These are phyloP conservation scores for Thymelicus sylvestris DNA, from an alignment of 2,888 invertebrate species.

Conservation along the genomic window DNA sequence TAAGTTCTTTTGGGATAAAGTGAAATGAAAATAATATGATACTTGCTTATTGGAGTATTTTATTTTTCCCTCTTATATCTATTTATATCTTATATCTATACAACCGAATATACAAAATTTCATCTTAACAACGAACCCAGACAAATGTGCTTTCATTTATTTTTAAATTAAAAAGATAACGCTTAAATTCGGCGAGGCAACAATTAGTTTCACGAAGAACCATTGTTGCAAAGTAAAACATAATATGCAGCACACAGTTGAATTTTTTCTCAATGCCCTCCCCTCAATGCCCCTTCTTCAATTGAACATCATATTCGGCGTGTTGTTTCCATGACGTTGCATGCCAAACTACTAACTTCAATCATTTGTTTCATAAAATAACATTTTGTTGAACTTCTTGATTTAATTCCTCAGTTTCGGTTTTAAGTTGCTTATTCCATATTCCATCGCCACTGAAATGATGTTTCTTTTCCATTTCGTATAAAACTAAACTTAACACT, in stretches of 20 bases:
- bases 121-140: too few relatives aligned
- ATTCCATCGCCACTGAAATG: conserved; percentile 91
- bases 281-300: too few relatives aligned
- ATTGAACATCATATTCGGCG: too few relatives aligned
- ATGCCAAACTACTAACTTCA: neutral
- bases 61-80: conserved; percentile 47
- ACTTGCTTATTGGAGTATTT: conserved; percentile 69
- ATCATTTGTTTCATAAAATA: neutral
- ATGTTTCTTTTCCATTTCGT: conserved; percentile 88
- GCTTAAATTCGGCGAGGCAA: too few relatives aligned
- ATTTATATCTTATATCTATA: conserved; percentile 4
- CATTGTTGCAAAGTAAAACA: too few relatives aligned
- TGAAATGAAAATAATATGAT: conserved; percentile 34
- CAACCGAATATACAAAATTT: neutral
- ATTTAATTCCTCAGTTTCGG: conserved; percentile 44
- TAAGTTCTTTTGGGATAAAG: conserved; percentile 25
- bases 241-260: too few relatives aligned
- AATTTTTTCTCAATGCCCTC: too few relatives aligned
- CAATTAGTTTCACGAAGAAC: too few relatives aligned
- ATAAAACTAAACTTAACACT: conserved; percentile 87
- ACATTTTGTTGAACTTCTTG: conserved; percentile 38
- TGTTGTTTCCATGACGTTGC: too few relatives aligned
- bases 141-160: too few relatives aligned
- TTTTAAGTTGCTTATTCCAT: conserved; percentile 74
- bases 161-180: neutral